Evolutionary conservation across 2,113 vertebrate species (phyloP).

Genomic region (Connochaetes taurinus): DNA sequence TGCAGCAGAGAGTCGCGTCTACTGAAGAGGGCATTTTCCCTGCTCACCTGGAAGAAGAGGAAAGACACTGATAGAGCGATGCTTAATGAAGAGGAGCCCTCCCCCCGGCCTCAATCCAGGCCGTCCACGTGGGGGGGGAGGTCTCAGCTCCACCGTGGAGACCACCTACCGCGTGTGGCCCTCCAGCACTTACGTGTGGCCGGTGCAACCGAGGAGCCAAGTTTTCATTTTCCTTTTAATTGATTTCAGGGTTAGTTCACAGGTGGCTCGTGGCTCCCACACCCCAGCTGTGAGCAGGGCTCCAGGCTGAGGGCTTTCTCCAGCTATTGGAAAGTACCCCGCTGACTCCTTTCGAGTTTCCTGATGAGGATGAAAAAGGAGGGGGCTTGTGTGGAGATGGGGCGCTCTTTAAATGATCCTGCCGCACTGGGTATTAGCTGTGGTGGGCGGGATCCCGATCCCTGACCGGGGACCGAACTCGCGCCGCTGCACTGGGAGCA

Average conservation of each 20-base stretch:
- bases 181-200: accelerated
- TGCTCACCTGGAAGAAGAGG: not conserved
- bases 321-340: not conserved
- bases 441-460: no score
- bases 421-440: not conserved
- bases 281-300: not conserved
- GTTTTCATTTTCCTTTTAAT: not conserved
- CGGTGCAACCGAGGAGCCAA: not conserved
- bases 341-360: not conserved
- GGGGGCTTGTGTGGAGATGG: not conserved
- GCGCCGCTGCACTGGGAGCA: not conserved
- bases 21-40: not conserved
- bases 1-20: not conserved
- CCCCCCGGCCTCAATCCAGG: not conserved
- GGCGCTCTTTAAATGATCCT: accelerated
- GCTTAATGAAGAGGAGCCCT: not conserved
- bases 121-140: accelerated
- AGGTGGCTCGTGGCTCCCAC: not conserved
- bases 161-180: not conserved
- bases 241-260: not conserved
- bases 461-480: not conserved
- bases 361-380: no score
- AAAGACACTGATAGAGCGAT: not conserved
- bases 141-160: accelerated
- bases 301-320: not conserved